Conservation (phyloP, 64 coral and sea anemone species). For the Porites australiensis region DNA sequence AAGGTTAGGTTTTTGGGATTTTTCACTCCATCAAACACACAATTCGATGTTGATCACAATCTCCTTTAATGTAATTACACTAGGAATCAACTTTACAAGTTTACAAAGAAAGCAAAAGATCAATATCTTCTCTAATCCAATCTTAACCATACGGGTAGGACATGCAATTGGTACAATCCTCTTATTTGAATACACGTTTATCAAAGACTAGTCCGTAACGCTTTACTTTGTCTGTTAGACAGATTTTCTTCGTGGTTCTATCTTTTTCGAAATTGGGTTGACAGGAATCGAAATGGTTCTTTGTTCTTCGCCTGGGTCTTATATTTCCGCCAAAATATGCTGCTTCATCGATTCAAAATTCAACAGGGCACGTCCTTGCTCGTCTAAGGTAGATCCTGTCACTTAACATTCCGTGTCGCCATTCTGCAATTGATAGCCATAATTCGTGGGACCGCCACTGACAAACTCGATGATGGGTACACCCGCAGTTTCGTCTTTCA, state of each 20-base stretch:
- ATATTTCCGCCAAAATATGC: background rate
- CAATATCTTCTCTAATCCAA: too few relatives aligned
- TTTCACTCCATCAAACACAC: too few relatives aligned
- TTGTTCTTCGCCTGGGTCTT: background rate
- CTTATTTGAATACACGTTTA: background rate
- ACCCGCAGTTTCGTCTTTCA: background rate
- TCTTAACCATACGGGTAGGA: too few relatives aligned
- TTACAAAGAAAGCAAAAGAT: too few relatives aligned
- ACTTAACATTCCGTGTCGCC: conserved; percentile 5
- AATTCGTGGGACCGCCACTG: conserved; percentile 33
- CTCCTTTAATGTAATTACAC: too few relatives aligned
- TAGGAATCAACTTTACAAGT: too few relatives aligned
- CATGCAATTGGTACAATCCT: too few relatives aligned
- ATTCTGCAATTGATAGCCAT: background rate
- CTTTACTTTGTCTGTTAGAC: background rate
- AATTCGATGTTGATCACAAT: too few relatives aligned
- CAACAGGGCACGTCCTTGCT: too few relatives aligned
- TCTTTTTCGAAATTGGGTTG: too few relatives aligned
- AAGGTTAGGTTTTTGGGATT: too few relatives aligned
- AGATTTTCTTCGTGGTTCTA: background rate
- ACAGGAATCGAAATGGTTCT: background rate
- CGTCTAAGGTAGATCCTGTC: conserved; percentile 3
- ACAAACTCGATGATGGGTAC: conserved; percentile 7
- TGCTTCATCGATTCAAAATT: background rate
- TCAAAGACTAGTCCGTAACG: background rate